Conservation (phyloP, 2,797 vertebrate species). For the Spizella passerina region DNA sequence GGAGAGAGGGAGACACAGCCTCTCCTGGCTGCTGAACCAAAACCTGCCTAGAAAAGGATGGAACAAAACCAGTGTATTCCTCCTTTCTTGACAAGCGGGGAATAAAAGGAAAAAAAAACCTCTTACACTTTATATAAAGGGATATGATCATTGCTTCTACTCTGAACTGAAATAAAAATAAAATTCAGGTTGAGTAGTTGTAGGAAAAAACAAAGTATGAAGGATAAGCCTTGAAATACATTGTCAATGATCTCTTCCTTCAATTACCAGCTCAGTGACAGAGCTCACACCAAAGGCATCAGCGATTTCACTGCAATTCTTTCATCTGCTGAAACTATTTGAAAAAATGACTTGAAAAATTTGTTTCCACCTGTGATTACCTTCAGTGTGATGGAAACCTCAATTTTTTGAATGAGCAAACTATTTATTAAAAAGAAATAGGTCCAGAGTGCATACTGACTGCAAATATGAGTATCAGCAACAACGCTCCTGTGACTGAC, state of each 20-base stretch:
- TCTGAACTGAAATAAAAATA: background rate
- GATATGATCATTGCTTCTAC: background rate
- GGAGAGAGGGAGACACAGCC: background rate
- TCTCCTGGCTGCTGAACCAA: background rate
- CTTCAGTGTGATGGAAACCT: background rate
- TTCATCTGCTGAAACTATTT: conserved; percentile 26
- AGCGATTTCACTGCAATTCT: background rate
- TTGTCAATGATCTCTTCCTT: background rate
- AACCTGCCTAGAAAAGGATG: background rate
- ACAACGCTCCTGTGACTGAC: background rate
- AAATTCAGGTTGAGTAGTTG: background rate
- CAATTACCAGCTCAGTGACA: background rate
- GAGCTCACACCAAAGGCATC: background rate
- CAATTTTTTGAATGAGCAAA: background rate
- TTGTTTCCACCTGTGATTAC: conserved; percentile 21
- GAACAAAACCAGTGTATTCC: background rate
- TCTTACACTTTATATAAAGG: background rate
- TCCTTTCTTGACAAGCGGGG: background rate
- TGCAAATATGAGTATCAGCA: background rate
- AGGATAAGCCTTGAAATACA: background rate
- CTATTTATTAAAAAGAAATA: conserved; percentile 9
- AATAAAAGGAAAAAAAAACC: accelerated
- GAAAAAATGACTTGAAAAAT: conserved; percentile 40
- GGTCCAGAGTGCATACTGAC: background rate
- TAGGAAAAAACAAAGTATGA: conserved; percentile 14